These are phyloP conservation scores for Notiomystis cincta DNA, from an alignment of 2,113 vertebrate species.

Conservation along the genomic window DNA sequence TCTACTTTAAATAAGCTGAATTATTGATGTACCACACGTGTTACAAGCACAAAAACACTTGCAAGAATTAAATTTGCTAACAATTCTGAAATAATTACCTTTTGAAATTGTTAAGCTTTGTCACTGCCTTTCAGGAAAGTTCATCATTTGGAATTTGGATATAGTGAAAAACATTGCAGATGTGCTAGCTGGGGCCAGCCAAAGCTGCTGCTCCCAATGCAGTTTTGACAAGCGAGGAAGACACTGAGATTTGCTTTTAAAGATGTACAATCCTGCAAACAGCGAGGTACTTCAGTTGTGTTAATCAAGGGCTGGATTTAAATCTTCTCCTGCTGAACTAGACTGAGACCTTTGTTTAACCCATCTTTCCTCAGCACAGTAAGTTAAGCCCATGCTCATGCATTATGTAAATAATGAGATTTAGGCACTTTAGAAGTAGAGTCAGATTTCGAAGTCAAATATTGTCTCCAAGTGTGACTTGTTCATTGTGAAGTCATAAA, in stretches of 20 bases:
- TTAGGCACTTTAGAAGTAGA: neutral
- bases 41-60: slow-evolving; percentile 47
- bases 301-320: neutral
- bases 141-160: neutral
- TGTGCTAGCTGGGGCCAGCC: neutral
- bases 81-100: slow-evolving; percentile 19
- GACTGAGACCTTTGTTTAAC: neutral
- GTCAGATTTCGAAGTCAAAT: neutral
- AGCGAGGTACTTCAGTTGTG: neutral
- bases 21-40: slow-evolving; percentile 56
- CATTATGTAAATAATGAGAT: neutral
- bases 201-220: neutral
- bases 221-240: neutral
- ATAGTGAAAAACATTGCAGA: neutral
- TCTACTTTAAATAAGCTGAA: slow-evolving; percentile 52
- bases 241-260: neutral
- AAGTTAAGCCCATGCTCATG: neutral
- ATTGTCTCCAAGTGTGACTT: neutral
- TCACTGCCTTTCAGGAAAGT: neutral
- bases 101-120: neutral
- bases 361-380: neutral
- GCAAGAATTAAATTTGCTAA: slow-evolving; percentile 42
- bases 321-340: neutral
- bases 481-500: neutral
- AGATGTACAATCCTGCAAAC: neutral